A percentile compares a stretch with the other conserved stretches of the same genome.
Conservation (phyloP, 2,113 vertebrate genomes). For the Lathamus discolor region DNA sequence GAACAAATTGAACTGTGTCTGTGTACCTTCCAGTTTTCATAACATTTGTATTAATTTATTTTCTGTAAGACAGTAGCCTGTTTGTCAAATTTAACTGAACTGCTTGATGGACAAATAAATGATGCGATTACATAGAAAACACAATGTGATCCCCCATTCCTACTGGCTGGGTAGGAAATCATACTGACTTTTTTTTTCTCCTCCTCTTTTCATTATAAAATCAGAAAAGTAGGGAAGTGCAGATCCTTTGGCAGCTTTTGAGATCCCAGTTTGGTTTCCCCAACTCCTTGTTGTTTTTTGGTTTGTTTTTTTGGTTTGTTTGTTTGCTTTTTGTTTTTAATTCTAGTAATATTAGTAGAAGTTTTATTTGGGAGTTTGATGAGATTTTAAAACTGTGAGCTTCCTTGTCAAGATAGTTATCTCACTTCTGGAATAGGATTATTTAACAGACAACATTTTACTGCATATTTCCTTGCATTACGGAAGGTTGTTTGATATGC, state of each 20-base stretch:
- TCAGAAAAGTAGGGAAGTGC: neutral
- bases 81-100: neutral
- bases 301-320: neutral
- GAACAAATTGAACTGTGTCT: neutral
- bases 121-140: neutral
- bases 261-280: neutral
- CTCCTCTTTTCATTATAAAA: neutral
- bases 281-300: neutral
- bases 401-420: neutral
- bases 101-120: neutral
- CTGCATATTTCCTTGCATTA: neutral
- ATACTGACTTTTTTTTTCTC: neutral
- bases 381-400: neutral
- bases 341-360: neutral
- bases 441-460: neutral
- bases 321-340: neutral
- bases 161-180: neutral
- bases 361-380: neutral
- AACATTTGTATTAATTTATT: neutral
- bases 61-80: neutral
- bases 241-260: neutral
- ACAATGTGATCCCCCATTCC: neutral
- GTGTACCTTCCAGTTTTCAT: neutral
- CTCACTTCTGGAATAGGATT: neutral
- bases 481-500: neutral